Evolutionary conservation across 2,113 vertebrate genomes (phyloP), one percentile per base, ranked within the genome.

Genomic region (Malaclemys terrapin): DNA sequence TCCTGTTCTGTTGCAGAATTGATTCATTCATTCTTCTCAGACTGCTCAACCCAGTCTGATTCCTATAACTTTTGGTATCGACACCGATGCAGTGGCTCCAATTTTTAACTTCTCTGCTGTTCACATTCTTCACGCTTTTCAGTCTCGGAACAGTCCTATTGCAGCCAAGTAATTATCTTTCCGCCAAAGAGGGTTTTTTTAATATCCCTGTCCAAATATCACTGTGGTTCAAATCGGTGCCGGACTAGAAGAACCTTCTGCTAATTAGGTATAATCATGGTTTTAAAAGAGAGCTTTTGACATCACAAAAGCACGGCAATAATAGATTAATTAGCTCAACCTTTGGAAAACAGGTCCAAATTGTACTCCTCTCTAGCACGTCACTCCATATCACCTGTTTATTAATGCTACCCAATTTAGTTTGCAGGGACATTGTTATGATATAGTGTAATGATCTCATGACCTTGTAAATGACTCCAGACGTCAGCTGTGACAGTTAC

Each of bases 271-370:
- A 85, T 42, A 6, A 22, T 0, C 0, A 1, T 5, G 56, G 72
- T 54, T 84, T 75, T 47, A 42, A 0, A 54, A 49, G 85, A 72
- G 38, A 84, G 78, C 45, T 76, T 54, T 22, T 50, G 89, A 52
- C 96, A 94, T 6, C 85, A 4, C 76, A 38, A 35, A 80, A 57
- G 82, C 78, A 84, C 87, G 47, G 56, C 31, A 88, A 82, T 10
- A 38, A 20, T 89, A 45, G 81, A 49, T 84, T 97, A 97, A 98
- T 97, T 95, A 95, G 92, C 85, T 20, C 82, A 35, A 6, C 85
- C 81, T 50, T 3, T 4, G 2, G 78, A 72, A 50, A 92, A 92
- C 75, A 85, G 88, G 47, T 87, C 49, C 81, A 29, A 42, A 24
- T 65, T 69, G 17, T 52, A 35, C 35, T 59, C 45, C 52, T 82